Evolutionary conservation across 2,113 vertebrate genomes (phyloP).

Genomic region (Hymenochirus boettgeri): DNA sequence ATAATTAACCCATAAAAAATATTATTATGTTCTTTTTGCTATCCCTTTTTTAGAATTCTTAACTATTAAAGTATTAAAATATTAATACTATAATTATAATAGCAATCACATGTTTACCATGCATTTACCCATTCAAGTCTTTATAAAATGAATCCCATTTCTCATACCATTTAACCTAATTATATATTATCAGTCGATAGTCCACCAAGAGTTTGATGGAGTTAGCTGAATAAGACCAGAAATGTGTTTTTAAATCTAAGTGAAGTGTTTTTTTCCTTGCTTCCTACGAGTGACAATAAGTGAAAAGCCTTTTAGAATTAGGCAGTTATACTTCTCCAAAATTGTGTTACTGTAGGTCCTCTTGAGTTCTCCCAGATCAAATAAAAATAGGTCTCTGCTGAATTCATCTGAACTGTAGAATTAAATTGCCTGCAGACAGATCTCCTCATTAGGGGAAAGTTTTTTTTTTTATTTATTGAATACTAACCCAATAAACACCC

Average conservation of each 20-base stretch:
- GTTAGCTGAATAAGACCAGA: slow-evolving; percentile 26
- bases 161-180: slow-evolving; percentile 11
- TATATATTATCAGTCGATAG: neutral
- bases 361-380: slow-evolving; percentile 34
- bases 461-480: slow-evolving; percentile 31
- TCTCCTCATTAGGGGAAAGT: slow-evolving; percentile 22
- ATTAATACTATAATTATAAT: too few relatives aligned
- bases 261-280: slow-evolving; percentile 10
- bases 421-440: slow-evolving; percentile 34
- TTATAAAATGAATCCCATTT: slow-evolving; percentile 3
- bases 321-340: slow-evolving; percentile 31
- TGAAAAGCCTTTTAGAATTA: slow-evolving; percentile 32
- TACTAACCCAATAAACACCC: slow-evolving; percentile 28
- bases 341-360: slow-evolving; percentile 36
- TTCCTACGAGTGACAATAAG: slow-evolving; percentile 37
- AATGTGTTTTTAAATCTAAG: slow-evolving; percentile 14
- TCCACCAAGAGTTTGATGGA: slow-evolving; percentile 1
- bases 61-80: too few relatives aligned
- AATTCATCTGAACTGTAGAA: slow-evolving; percentile 16
- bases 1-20: too few relatives aligned
- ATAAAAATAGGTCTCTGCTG: slow-evolving; percentile 31
- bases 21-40: too few relatives aligned
- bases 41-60: too few relatives aligned
- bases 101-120: neutral
- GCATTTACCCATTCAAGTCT: slow-evolving; percentile 3